Evolutionary conservation across 2,888 invertebrate genomes (phyloP), one percentile per base, ranked within the genome.

Genomic region (Plusia festucae): DNA sequence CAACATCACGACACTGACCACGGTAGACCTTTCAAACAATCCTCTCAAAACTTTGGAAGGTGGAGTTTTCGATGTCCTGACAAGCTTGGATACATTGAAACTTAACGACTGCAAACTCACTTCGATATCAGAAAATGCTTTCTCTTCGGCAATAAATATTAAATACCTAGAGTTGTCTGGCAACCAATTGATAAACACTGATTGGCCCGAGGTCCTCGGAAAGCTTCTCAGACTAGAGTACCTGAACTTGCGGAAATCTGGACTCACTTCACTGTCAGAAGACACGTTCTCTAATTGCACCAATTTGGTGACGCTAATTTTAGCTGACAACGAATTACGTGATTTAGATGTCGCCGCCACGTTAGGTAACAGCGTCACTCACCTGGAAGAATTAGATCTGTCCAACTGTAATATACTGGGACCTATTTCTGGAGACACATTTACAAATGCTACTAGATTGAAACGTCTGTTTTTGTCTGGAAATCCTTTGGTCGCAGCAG

Each of bases 11-110:
- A 95, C 97, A 13, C 89, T 97, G 20, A 96, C 96, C 68, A 96
- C 96, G n/a, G 88, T 97, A n/a, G 97, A 97, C 84, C 90, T 97
- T 11, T 97, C 97, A 5, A 94, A 96, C 66, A 97, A 97, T 87
- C 97, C 97, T 3, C 90, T 97, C 0, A 90, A 91, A 65, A 88
- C 87, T 9, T 91, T 97, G 54, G 95, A 96, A 53, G 91, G 95
- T 0, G 96, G 95, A 27, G 93, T 96, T 1, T 96, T 97, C 79
- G 96, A 96, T 77, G 95, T 96, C 16, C 89, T 97, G 46, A 95
- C 95, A n/a, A 96, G 96, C 82, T 89, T 97, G 30, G 97, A 97
- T 80, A 96, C 96, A 53, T 88, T 97, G 15, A 96, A 96, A 84
- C 91, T 97, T 60, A 96, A 96, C 82, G 93, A 95, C 71, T 97